Evolutionary conservation across 2,888 invertebrate genomes (phyloP).

Genomic region (Zygaena filipendulae): DNA sequence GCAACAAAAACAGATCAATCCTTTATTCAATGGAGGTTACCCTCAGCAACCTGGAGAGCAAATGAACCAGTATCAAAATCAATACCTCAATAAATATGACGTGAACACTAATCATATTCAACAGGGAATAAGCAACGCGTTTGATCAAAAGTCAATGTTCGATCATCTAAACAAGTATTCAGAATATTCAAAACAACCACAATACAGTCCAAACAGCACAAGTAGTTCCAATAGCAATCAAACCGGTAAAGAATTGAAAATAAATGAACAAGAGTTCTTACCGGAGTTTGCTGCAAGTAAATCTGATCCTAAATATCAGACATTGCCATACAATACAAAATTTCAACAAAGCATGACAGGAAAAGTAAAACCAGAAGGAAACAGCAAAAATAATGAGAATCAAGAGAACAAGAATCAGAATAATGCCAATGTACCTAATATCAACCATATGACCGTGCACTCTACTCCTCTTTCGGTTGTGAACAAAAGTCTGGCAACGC

Average conservation of each 20-base stretch:
- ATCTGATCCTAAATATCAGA: slow-evolving; percentile 92
- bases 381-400: slow-evolving; percentile 41
- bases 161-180: slow-evolving; percentile 58
- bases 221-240: slow-evolving; percentile 61
- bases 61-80: slow-evolving; percentile 48
- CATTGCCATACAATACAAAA: slow-evolving; percentile 89
- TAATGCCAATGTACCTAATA: slow-evolving; percentile 34
- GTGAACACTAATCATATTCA: slow-evolving; percentile 45
- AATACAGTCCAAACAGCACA: slow-evolving; percentile 69
- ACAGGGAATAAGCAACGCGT: slow-evolving; percentile 56
- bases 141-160: slow-evolving; percentile 52
- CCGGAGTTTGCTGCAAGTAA: slow-evolving; percentile 83
- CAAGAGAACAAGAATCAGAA: slow-evolving; percentile 41
- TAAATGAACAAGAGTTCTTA: slow-evolving; percentile 65
- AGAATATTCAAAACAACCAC: slow-evolving; percentile 59
- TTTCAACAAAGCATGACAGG: slow-evolving; percentile 72
- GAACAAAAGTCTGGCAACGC: slow-evolving; percentile 74
- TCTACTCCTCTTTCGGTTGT: slow-evolving; percentile 63
- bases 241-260: slow-evolving; percentile 56
- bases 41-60: slow-evolving; percentile 38
- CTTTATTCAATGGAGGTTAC: slow-evolving; percentile 52
- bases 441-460: slow-evolving; percentile 67
- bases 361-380: slow-evolving; percentile 45
- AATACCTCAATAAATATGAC: slow-evolving; percentile 52
- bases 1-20: slow-evolving; percentile 66